Evolutionary conservation across 2,888 invertebrate genomes (phyloP), one percentile per base, ranked within the genome.

Genomic region (Hydrotaea diabolus): DNA sequence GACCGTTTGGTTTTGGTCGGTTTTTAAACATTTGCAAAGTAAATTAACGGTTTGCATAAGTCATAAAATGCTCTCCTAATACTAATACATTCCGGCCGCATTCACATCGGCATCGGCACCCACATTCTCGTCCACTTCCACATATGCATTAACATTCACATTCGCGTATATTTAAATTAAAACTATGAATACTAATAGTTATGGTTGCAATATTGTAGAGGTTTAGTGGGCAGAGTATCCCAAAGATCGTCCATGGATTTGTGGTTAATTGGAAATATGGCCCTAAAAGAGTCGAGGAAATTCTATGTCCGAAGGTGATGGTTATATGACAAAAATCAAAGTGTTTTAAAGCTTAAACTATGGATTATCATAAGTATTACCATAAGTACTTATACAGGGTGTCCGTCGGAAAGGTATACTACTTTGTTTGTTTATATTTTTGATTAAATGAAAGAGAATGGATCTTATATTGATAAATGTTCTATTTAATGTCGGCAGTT

Each of bases 21-120:
- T 72, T 69, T 21, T 31, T 31, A 31, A 46, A 39, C 49, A 15
- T 46, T 46, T 69, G 43, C 8, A 72, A 31, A 53, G 69, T 72
- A 72, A 72, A 72, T 72, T 72, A 72, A 72, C 53, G 53, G 72
- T 72, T 72, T 53, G 55, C 72, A 72, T 72, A 53, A 72, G 72
- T 72, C 72, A 55, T 72, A 55, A 53, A 53, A 55, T 55, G n/a
- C 36, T 31, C 53, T 72, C 11, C 72, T 53, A 72, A 72, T 53
- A 36, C 31, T 71, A 71, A 71, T 17, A n/a, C 46, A 69, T 69
- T 69, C 43, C 21, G 69, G 17, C 13, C 7, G 21, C 69, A 43
- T 43, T n/a, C 62, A n/a, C 31, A 62, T 17, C 36, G 7, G 0
- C 2, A n/a, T n/a, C n/a, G n/a, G n/a, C n/a, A 19, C 36, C 23